Evolutionary conservation across 2,888 invertebrate species (phyloP).

Genomic region (Leptothorax acervorum): DNA sequence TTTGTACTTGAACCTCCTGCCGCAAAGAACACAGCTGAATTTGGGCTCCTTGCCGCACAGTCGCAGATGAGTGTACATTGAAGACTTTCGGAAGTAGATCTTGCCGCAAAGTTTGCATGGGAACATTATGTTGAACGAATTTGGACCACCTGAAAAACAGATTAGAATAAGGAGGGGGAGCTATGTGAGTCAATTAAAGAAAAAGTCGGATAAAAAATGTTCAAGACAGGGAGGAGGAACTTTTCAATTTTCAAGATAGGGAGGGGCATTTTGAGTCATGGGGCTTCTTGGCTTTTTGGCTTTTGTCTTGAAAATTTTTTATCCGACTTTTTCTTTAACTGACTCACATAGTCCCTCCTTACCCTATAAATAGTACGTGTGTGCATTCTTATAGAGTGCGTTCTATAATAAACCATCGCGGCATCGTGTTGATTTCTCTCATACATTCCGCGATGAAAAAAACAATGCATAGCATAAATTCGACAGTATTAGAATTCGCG

Average conservation of each 20-base stretch:
- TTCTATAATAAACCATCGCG: not conserved
- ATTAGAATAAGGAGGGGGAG: constrained; percentile 16
- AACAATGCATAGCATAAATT: not conserved
- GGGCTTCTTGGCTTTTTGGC: too few relatives aligned
- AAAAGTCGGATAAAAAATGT: too few relatives aligned
- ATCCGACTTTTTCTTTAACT: too few relatives aligned
- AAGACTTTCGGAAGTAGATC: constrained; percentile 80
- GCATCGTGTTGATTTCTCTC: not conserved
- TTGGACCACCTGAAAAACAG: constrained; percentile 66
- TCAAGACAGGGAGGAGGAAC: too few relatives aligned
- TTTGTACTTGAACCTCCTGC: constrained; percentile 82
- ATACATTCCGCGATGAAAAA: not conserved
- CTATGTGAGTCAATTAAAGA: too few relatives aligned
- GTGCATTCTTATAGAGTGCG: not conserved
- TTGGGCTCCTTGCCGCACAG: constrained; percentile 83
- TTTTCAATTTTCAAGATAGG: too few relatives aligned
- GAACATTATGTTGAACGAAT: constrained; percentile 41
- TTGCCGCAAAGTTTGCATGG: constrained; percentile 80
- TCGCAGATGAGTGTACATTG: constrained; percentile 81
- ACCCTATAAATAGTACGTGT: constrained; percentile 53
- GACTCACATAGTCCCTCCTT: too few relatives aligned
- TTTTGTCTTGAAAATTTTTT: too few relatives aligned
- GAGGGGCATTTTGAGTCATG: too few relatives aligned
- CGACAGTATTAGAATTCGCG: not conserved
- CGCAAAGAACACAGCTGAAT: constrained; percentile 83